phyloP scores from a whole-genome alignment of 1,140 invertebrate species.

The Pseudomyrmex gracilis region DNA sequence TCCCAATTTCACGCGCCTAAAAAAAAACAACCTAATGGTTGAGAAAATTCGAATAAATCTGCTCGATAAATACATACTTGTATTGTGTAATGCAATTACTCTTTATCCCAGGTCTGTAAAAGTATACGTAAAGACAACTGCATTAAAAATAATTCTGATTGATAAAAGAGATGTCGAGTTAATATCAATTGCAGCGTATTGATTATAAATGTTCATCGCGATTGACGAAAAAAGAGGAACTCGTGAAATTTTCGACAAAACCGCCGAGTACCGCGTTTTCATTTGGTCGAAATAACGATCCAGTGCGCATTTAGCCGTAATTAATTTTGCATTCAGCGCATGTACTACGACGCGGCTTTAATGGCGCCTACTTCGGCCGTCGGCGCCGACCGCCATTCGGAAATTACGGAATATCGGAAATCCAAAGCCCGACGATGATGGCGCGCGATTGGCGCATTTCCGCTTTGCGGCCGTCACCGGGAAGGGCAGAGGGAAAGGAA shows the following conservation, averaged over 20 bases:
- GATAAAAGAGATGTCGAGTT: neutral
- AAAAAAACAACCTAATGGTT: too few relatives aligned
- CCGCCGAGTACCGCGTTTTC: conserved; percentile 3
- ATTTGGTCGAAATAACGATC: conserved; percentile 53
- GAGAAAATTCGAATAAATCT: too few relatives aligned
- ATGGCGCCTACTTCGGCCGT: conserved; percentile 62
- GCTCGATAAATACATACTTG: too few relatives aligned
- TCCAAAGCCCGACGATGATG: conserved; percentile 70
- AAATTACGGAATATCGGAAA: conserved; percentile 74
- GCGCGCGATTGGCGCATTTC: conserved; percentile 71
- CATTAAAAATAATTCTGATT: neutral
- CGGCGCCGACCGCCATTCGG: conserved; percentile 49
- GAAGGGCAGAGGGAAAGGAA: too few relatives aligned
- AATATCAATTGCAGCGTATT: conserved; percentile 21
- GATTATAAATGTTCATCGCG: conserved; percentile 20
- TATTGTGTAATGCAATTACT: too few relatives aligned
- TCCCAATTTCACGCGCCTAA: too few relatives aligned
- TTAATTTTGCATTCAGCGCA: conserved; percentile 68
- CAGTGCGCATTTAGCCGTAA: conserved; percentile 61
- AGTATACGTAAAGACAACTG: too few relatives aligned
- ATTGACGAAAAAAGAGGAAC: conserved; percentile 3
- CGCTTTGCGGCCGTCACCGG: conserved; percentile 60
- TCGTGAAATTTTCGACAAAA: conserved; percentile 39
- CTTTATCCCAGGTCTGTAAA: too few relatives aligned
- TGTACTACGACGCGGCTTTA: conserved; percentile 40